phyloP scores from a whole-genome alignment of 2,113 vertebrate genomes.

The Sitta europaea region DNA sequence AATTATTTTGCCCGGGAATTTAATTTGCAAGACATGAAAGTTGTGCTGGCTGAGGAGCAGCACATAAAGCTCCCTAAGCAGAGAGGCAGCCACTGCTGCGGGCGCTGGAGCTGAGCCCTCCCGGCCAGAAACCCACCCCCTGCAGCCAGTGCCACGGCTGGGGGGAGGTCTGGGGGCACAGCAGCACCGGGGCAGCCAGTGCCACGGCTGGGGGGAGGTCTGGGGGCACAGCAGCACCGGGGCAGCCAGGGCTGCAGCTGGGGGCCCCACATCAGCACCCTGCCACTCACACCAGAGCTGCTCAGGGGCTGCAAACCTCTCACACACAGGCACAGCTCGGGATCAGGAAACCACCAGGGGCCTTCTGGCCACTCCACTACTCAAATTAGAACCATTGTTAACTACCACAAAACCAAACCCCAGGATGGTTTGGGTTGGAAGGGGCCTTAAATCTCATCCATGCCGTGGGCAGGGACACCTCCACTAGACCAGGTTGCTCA shows the following conservation, averaged over 20 bases:
- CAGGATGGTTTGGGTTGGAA: neutral
- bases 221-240: neutral
- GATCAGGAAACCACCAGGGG: neutral
- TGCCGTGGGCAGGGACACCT: neutral
- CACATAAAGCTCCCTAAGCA: constrained; percentile 37
- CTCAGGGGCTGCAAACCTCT: neutral
- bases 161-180: neutral
- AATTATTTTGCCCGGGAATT: constrained; percentile 73
- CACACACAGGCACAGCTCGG: rapidly evolving
- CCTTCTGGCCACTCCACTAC: rapidly evolving
- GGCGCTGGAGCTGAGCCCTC: neutral
- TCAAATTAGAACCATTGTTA: no score
- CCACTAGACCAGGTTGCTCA: neutral
- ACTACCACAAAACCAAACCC: neutral
- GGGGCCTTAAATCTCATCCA: neutral
- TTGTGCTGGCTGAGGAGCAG: constrained; percentile 50
- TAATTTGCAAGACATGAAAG: constrained; percentile 68
- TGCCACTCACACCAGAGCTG: neutral
- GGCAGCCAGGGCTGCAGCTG: neutral
- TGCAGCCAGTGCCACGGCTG: neutral
- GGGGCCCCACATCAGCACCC: neutral
- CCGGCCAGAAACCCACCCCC: neutral
- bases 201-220: neutral
- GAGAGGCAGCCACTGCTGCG: neutral
- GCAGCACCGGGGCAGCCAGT: neutral